A percentile compares a stretch with the other conserved stretches of the same genome.
phyloP scores from a whole-genome alignment of 2,797 vertebrate species.

The Sylvia borin region DNA sequence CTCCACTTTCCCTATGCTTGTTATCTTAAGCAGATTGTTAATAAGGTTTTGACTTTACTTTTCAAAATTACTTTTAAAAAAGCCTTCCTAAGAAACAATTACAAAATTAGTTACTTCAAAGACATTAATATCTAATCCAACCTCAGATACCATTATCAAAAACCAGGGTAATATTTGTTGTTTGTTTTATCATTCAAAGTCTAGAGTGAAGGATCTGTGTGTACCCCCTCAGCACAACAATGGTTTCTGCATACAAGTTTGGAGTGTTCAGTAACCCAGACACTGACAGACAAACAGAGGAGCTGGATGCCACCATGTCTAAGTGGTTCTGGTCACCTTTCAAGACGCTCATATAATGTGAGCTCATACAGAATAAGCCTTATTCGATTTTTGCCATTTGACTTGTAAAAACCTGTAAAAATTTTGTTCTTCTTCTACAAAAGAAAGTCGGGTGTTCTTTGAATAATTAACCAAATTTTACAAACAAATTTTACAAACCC shows the following conservation, averaged over 20 bases:
- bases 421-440: neutral
- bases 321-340: neutral
- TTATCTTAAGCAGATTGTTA: neutral
- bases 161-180: neutral
- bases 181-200: neutral
- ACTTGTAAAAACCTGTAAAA: neutral
- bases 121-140: neutral
- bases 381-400: neutral
- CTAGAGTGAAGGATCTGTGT: neutral
- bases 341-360: neutral
- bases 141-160: neutral
- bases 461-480: neutral
- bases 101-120: neutral
- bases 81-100: neutral
- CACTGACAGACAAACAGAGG: neutral
- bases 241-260: neutral
- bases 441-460: neutral
- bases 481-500: neutral
- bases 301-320: neutral
- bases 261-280: neutral
- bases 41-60: neutral
- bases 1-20: neutral
- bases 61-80: neutral
- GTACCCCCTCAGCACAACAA: neutral
- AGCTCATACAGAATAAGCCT: neutral